Percentiles rank a stretch among this genome's conserved stretches.
Evolutionary conservation across 2,888 invertebrate species (phyloP).

Genomic region (Acronicta leporina): DNA sequence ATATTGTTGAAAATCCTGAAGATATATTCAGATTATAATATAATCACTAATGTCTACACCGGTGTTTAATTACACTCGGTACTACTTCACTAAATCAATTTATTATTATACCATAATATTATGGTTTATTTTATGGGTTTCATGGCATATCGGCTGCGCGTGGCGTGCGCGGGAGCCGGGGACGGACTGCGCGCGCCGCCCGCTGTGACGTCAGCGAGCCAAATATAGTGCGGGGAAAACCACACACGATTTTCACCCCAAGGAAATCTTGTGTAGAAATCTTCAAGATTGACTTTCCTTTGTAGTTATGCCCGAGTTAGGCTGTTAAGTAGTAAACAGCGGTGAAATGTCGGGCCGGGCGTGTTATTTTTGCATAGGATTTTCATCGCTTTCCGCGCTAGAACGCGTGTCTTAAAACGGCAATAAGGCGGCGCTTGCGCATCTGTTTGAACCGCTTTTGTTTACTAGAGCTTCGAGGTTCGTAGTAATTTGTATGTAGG

Average conservation of each 20-base stretch:
- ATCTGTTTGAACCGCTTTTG: conserved; percentile 68
- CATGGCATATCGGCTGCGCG: conserved; percentile 69
- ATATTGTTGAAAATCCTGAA: conserved; percentile 68
- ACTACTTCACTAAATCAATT: conserved; percentile 61
- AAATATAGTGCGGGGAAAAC: conserved; percentile 74
- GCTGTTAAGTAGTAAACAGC: conserved; percentile 52
- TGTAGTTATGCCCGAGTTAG: conserved; percentile 48
- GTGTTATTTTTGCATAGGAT: conserved; percentile 87
- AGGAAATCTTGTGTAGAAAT: conserved; percentile 11
- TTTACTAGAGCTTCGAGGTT: conserved; percentile 68
- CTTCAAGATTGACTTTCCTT: conserved; percentile 57
- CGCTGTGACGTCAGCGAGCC: conserved; percentile 78
- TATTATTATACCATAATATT: conserved; percentile 63
- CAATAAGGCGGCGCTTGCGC: conserved; percentile 71
- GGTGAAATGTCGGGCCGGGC: conserved; percentile 77
- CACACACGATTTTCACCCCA: conserved; percentile 62
- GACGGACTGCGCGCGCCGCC: conserved; percentile 80
- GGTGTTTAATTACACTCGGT: conserved; percentile 48
- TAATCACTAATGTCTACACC: conserved; percentile 61
- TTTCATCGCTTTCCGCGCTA: conserved; percentile 79
- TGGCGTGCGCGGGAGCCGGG: conserved; percentile 79
- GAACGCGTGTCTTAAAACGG: conserved; percentile 85
- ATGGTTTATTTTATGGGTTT: conserved; percentile 60
- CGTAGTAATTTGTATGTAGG: conserved; percentile 55
- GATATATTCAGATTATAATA: conserved; percentile 43